Base-by-base conservation (phyloP, 2,797 vertebrate species). In the Periophthalmus magnuspinnatus region DNA sequence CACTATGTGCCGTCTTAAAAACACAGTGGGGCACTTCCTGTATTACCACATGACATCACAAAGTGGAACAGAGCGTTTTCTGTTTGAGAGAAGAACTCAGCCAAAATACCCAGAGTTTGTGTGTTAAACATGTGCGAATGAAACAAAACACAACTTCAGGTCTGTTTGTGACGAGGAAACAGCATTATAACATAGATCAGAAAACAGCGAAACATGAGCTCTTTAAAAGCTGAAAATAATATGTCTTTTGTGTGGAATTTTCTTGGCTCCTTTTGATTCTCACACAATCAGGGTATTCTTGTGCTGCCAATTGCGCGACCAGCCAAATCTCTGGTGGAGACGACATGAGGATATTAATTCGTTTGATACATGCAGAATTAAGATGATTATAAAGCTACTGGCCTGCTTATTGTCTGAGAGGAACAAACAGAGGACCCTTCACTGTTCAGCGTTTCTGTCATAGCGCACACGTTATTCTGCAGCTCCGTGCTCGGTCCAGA, bases 211-310 rank as follows among this genome's bases (percentile, higher is more conserved):
- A 28, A 28, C 28, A 28, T 28, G 28, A 3, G 1, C 28, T 28
- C 28, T 28, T 67, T 65, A 71, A 81, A 82, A 55, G 67, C 72
- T 71, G 56, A 73, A 89, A 86, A 85, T 77, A 77, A 82, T 86
- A 81, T 76, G 56, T 68, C 68, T 67, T 67, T 68, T 72, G 48
- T 14, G 0, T 72, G 70, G 62, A 33, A 54, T 67, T 67, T 82
- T 77, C 57, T 67, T 66, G 65, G 33, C n/a, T 54, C 68, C 64
- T 41, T 13, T 80, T 50, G 69, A 67, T 72, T 45, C 79, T 80
- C 77, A 74, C 55, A 65, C 62, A 77, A 84, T 60, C 33, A 52
- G 41, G 5, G 59, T 33, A 32, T 52, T 32, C 16, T 19, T 60
- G 67, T 57, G 21, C 9, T 81, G 70, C 78, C 78, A 87, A 70